Conservation (phyloP, 2,797 vertebrate genomes). For the Parauchenoglanis punctatus region DNA sequence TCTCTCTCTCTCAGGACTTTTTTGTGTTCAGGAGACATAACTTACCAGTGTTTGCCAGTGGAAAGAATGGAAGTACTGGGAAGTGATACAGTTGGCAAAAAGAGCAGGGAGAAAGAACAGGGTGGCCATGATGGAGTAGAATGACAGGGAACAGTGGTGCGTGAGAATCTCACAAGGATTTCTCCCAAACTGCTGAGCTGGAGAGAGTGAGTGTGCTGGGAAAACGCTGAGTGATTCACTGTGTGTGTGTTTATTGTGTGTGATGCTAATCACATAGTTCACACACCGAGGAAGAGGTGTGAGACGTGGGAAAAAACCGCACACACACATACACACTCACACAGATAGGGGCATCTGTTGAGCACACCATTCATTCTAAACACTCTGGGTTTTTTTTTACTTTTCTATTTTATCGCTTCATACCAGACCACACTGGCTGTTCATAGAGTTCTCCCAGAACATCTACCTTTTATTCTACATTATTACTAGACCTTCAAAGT, state of each 20-base stretch:
- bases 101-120: neutral
- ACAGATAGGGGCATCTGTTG: constrained; percentile 35
- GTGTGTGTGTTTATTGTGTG: constrained; percentile 49
- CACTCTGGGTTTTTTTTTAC: neutral
- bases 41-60: constrained; percentile 32
- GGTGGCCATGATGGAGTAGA: constrained; percentile 43
- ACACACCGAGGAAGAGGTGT: constrained; percentile 44
- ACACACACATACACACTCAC: constrained; percentile 15
- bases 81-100: constrained; percentile 51
- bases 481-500: neutral
- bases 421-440: neutral
- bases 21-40: constrained; percentile 43
- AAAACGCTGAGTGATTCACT: constrained; percentile 65
- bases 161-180: constrained; percentile 67
- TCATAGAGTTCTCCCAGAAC: neutral
- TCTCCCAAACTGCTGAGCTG: constrained; percentile 58
- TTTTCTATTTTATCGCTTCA: neutral
- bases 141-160: constrained; percentile 64
- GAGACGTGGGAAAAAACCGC: constrained; percentile 52
- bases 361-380: constrained; percentile 16
- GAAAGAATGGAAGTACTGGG: constrained; percentile 48
- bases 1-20: constrained; percentile 14
- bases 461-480: neutral
- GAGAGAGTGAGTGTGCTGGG: constrained; percentile 59
- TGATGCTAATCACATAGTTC: constrained; percentile 52